Evolutionary conservation across 2,797 vertebrate genomes (phyloP).

Genomic region (Tauraco hartlaubi): DNA sequence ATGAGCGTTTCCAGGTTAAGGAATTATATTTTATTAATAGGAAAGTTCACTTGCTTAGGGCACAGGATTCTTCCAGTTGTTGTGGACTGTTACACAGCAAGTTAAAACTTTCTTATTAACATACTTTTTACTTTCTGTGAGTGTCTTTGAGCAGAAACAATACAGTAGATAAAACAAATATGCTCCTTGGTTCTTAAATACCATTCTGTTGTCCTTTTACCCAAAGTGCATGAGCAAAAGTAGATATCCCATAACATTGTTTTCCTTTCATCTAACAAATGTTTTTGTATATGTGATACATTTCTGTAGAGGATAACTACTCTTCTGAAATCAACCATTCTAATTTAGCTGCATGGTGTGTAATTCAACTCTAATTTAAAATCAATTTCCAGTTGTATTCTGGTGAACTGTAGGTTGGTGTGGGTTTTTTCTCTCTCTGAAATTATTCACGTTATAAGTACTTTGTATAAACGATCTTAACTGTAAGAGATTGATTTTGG

Average conservation of each 20-base stretch:
- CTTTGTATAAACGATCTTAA: background rate
- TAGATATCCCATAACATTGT: background rate
- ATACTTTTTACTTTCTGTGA: background rate
- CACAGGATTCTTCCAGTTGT: background rate
- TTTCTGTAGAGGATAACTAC: background rate
- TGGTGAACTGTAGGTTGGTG: background rate
- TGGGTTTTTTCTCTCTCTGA: background rate
- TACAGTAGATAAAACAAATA: background rate
- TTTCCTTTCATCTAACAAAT: background rate
- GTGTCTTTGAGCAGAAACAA: background rate
- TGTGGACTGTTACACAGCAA: background rate
- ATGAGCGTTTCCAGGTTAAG: constrained; percentile 4
- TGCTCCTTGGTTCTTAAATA: background rate
- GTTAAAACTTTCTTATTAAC: background rate
- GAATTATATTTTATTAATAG: constrained; percentile 35
- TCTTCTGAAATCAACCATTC: background rate
- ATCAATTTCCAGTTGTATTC: background rate
- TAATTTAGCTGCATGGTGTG: background rate
- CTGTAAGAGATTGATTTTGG: background rate
- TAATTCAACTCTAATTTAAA: background rate
- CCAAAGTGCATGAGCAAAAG: background rate
- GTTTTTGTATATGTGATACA: background rate
- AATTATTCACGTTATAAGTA: background rate
- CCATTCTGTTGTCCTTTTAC: background rate
- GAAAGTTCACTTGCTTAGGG: background rate